Conservation (phyloP, 2,113 vertebrate species). For the Pterocles gutturalis region DNA sequence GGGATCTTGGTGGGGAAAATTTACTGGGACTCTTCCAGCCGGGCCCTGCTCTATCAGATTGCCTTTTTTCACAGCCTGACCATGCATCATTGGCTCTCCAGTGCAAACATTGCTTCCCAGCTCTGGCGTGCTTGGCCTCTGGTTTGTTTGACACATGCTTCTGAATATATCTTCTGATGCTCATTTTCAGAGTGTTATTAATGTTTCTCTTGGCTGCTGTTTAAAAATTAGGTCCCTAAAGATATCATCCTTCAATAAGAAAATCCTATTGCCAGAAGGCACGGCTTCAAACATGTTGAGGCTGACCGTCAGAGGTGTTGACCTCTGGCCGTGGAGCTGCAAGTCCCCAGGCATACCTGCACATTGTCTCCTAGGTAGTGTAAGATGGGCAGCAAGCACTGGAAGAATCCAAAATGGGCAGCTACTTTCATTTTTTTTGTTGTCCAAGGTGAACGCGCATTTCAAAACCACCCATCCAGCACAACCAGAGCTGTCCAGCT, state of each 20-base stretch:
- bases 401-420: not conserved
- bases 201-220: constrained; percentile 34
- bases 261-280: not conserved
- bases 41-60: not conserved
- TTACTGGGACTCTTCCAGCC: constrained; percentile 23
- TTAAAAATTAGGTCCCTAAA: constrained; percentile 43
- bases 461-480: not conserved
- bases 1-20: constrained; percentile 24
- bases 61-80: not conserved
- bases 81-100: not conserved
- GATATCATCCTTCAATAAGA: constrained; percentile 15
- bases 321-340: not conserved
- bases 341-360: not conserved
- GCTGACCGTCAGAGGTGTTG: not conserved
- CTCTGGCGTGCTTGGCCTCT: constrained; percentile 24
- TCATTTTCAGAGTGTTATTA: constrained; percentile 36
- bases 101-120: constrained; percentile 40
- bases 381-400: not conserved
- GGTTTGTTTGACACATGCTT: constrained; percentile 66
- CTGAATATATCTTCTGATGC: constrained; percentile 55
- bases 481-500: not conserved
- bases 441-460: not conserved
- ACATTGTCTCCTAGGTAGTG: not conserved
- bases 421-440: not conserved
- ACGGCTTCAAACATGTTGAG: not conserved